Percentiles rank a stretch among this genome's conserved stretches.
These are phyloP conservation scores for Daboia siamensis DNA, from an alignment of 2,113 vertebrate genomes.

Conservation along the genomic window DNA sequence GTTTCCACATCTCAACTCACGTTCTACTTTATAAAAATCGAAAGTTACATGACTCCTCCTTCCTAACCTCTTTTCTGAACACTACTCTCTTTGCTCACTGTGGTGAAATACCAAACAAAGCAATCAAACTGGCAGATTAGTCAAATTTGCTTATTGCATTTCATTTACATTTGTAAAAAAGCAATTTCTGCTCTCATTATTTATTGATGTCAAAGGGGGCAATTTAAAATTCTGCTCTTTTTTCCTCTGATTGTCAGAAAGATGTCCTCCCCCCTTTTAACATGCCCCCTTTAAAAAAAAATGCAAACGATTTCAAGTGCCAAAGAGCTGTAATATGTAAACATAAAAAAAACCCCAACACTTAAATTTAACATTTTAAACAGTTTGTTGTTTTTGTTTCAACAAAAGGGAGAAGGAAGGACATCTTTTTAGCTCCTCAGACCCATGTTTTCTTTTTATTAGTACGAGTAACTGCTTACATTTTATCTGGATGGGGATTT, in stretches of 20 bases:
- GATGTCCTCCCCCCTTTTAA: constrained; percentile 22
- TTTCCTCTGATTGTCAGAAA: constrained; percentile 26
- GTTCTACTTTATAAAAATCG: constrained; percentile 23
- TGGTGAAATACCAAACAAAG: constrained; percentile 55
- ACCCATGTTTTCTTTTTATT: background rate
- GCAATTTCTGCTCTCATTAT: constrained; percentile 48
- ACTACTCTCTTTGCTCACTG: constrained; percentile 27
- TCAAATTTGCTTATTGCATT: constrained; percentile 54
- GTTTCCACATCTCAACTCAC: constrained; percentile 29
- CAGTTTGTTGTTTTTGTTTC: background rate
- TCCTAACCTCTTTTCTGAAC: constrained; percentile 5
- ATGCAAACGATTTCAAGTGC: constrained; percentile 52
- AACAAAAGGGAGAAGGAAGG: background rate
- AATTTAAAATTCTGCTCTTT: constrained; percentile 53
- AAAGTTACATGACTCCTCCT: constrained; percentile 38
- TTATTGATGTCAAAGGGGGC: constrained; percentile 49
- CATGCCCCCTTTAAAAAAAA: background rate
- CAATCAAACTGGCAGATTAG: constrained; percentile 52
- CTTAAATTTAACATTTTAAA: constrained; percentile 45
- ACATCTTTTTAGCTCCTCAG: constrained; percentile 10
- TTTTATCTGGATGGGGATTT: background rate
- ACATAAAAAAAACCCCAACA: background rate
- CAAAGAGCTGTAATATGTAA: constrained; percentile 41
- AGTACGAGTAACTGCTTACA: background rate
- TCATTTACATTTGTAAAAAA: background rate